Base-by-base conservation (phyloP, 2,797 vertebrate genomes). In the Arctocebus calabarensis region DNA sequence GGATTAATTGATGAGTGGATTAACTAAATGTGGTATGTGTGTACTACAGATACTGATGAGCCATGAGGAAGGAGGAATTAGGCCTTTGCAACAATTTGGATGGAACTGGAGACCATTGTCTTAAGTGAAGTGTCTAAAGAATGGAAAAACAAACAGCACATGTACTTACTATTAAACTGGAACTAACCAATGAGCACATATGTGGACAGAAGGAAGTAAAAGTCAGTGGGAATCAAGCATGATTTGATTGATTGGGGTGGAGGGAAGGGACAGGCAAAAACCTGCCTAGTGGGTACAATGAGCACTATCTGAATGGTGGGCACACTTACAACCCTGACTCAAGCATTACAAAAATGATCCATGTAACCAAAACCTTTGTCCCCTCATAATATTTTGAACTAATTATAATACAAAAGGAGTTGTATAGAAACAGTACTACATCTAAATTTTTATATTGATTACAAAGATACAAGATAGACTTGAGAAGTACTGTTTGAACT, bases 401-500 rank as follows among this genome's bases (percentile, higher is more conserved):
- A 17, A 17, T 52, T 14, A 52, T 52, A 16, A 52, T 9, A 66
- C 32, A 66, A 66, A 20, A 66, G 3, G 29, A 40, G 14, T 88
- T 11, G 37, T 11, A 48, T 82, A 29, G 45, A 48, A 78, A 45
- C 19, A n/a, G 48, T 22, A 43, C 11, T 27, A 1, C 57, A 13
- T 61, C 55, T 75, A 61, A 45, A 13, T 71, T 71, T 84, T 84
- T 14, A 81, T 88, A 66, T n/a, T 10, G 2, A 16, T 85, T 94
- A 77, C 84, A 34, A 87, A 93, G 23, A 23, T 40, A 12, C 16
- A 59, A 2, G 84, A 34, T 45, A 77, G 22, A 68, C 4, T 77
- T 52, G 23, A 52, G 12, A 91, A 91, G 48, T 95, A 52, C 27
- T 71, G 5, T 84, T 73, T 48, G 85, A 82, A 88, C 64, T 85